Evolutionary conservation across 1,140 invertebrate genomes (phyloP).

Genomic region (Pentalonia nigronervosa): DNA sequence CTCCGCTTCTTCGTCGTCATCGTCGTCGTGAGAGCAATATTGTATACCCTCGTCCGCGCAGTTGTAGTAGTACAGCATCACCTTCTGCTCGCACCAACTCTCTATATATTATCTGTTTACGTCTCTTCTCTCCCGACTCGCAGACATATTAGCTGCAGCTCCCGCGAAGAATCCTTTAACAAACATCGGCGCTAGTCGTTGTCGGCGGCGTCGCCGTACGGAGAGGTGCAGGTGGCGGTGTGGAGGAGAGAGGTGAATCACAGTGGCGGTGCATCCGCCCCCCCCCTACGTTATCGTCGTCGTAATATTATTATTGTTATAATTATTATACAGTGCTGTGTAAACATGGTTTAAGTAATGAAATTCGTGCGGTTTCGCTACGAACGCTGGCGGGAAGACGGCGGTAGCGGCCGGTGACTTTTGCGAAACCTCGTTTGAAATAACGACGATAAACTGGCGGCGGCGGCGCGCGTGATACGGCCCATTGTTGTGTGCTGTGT

Average conservation of each 20-base stretch:
- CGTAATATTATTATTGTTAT: neutral
- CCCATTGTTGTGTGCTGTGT: neutral
- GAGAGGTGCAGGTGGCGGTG: no score
- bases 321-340: constrained; percentile 13
- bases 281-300: neutral
- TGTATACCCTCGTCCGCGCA: neutral
- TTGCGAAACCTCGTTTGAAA: constrained; percentile 22
- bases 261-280: no score
- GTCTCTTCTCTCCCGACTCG: neutral
- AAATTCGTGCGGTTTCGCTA: constrained; percentile 35
- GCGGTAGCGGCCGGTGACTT: neutral
- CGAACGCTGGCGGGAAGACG: neutral
- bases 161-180: constrained; percentile 33
- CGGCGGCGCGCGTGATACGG: neutral
- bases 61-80: neutral
- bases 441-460: constrained; percentile 33
- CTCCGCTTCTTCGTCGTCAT: neutral
- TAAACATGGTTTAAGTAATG: constrained; percentile 29
- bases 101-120: neutral
- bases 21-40: neutral
- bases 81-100: neutral
- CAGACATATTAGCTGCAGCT: neutral
- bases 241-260: neutral
- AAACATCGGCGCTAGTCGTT: constrained; percentile 25
- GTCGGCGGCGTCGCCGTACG: neutral